Base-by-base conservation (phyloP, 2,888 invertebrate species). In the Anoplius nigerrimus region DNA sequence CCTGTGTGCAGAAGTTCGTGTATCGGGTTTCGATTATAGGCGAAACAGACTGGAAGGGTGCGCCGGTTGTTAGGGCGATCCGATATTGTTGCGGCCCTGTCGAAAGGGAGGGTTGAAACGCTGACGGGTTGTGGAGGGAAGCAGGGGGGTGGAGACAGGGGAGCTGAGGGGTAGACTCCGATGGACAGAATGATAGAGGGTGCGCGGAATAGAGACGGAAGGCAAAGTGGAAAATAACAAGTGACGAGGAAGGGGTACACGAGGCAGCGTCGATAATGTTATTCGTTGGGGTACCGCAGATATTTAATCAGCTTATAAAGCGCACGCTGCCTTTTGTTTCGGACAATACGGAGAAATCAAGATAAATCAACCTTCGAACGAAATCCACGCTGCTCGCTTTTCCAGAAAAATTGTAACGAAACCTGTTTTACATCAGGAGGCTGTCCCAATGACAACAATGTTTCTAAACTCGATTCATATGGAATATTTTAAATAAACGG, bases 1-100 rank as follows among this genome's bases (percentile, higher is more conserved):
- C 8, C 11, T 34, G 34, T 34, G 34, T 34, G 34, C 8, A 34
- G 34, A 66, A 63, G 27, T 18, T 20, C 27, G 45, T n/a, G 22
- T 74, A 74, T 73, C 42, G 63, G 18, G 18, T 70, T 74, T 74
- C 55, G 73, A 65, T 74, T 66, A 62, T 46, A 51, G 13, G 20
- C 11, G 27, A 13, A n/a, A 6, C 5, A 11, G 57, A 45, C 24
- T 53, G 11, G 11, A 16, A 45, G 27, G 20, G 22, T 8, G 21
- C 3, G 18, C 13, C 13, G 52, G 48, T 43, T 45, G 54, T 59
- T 54, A 34, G 13, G 34, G 18, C 18, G 20, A 16, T 43, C 43
- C 18, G 22, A 54, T 58, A 48, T 65, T 61, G 61, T 60, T 54
- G 42, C 71, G 51, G 21, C 51, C n/a, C 20, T 43, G 18, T 61